Evolutionary conservation across 2,113 vertebrate species (phyloP), one percentile per base, ranked within the genome.

Genomic region (Hemiprocne comata): DNA sequence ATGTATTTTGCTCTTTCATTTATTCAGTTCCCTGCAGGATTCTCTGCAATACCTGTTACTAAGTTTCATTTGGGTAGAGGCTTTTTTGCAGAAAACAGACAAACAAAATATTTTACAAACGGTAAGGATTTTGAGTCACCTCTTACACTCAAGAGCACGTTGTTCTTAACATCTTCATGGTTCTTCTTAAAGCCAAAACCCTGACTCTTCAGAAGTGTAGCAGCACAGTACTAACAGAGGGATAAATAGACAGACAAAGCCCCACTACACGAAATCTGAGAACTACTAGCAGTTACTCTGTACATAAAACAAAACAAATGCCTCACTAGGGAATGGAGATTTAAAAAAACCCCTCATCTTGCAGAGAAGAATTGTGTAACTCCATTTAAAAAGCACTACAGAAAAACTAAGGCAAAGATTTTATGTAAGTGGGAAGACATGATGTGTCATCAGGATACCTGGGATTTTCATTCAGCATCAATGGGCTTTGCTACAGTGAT

Each of bases 301-400:
- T 46, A 36, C 19, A 17, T 76, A 44, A 76, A 48, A 3, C 10
- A 60, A 84, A 76, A 14, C 7, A 60, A 77, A 66, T 6, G 13
- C 14, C 17, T 85, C 42, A 26, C 18, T 53, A 1, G 1, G 40
- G 13, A 78, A 46, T 6, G 2, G 21, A 76, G 15, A 69, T 58
- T 28, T 7, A 0, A 8, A n/a, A 42, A 85, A 16, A 16, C n/a
- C n/a, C n/a, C n/a, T 18, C 1, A 4, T 64, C 44, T 71, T 46
- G 26, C 71, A 24, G 61, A 64, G 25, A 61, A 55, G 17, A 74
- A 54, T 13, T 26, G 34, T 34, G 9, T 38, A 72, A 76, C 57
- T 85, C 29, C 4, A 24, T 40, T 85, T 46, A 51, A 16, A 74
- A 46, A 74, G 46, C 7, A 11, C 31, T 44, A 6, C 62, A n/a